These are phyloP conservation scores for Microtus montanus DNA, from an alignment of 2,113 vertebrate genomes.

Conservation along the genomic window DNA sequence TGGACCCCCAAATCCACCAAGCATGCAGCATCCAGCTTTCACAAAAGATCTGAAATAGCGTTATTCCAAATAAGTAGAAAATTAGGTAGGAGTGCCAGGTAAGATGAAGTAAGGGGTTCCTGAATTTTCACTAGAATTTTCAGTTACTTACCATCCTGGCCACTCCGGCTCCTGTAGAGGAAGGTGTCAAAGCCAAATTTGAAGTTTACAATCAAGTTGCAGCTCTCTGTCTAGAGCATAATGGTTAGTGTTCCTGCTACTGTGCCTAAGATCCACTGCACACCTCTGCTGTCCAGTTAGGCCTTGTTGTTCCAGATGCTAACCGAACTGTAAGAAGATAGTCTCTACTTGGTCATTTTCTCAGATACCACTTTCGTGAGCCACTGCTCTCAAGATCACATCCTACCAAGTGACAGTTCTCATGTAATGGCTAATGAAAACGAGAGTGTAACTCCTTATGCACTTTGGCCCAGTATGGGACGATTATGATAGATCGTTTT, in stretches of 20 bases:
- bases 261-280: neutral
- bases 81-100: neutral
- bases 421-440: neutral
- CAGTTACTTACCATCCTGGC: rapidly evolving
- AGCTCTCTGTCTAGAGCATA: no score
- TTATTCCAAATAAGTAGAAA: neutral
- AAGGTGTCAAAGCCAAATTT: neutral
- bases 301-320: neutral
- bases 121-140: neutral
- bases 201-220: no score
- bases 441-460: neutral
- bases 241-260: neutral
- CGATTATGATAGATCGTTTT: neutral
- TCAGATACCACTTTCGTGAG: neutral
- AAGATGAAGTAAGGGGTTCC: neutral
- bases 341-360: neutral
- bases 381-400: neutral
- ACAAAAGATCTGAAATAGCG: neutral
- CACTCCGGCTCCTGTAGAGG: neutral
- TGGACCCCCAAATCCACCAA: neutral
- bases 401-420: neutral
- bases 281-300: no score
- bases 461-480: neutral
- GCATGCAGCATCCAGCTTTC: neutral
- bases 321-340: neutral